phyloP scores from a whole-genome alignment of 2,797 vertebrate species.

The Enoplosus armatus region DNA sequence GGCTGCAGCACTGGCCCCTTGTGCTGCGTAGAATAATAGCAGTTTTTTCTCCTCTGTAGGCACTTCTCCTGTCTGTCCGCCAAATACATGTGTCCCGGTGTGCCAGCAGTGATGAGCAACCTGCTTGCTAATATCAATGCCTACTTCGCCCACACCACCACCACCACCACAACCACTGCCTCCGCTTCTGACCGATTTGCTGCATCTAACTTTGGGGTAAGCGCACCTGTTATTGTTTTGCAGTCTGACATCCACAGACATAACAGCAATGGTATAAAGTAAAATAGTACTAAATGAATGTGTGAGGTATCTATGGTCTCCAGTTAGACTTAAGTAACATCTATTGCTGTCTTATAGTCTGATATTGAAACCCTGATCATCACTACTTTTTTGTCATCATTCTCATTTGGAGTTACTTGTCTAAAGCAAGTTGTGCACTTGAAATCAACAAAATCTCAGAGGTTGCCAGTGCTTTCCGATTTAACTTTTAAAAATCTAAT shows the following conservation, averaged over 20 bases:
- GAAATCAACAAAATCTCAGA: conserved; percentile 33
- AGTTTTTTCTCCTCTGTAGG: conserved; percentile 82
- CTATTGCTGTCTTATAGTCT: background rate
- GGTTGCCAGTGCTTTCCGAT: conserved; percentile 21
- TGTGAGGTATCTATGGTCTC: background rate
- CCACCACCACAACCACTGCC: conserved; percentile 91
- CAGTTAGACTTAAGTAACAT: background rate
- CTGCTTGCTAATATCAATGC: conserved; percentile 97
- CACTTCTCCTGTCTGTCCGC: conserved; percentile 98
- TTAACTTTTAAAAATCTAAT: conserved; percentile 71
- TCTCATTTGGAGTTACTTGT: conserved; percentile 21
- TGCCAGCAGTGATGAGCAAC: conserved; percentile 98
- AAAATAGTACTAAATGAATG: conserved; percentile 10
- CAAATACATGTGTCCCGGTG: conserved; percentile 98
- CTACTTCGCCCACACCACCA: conserved; percentile 97
- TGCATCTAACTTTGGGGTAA: conserved; percentile 97
- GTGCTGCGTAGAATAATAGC: conserved; percentile 28
- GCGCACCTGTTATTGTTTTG: conserved; percentile 28
- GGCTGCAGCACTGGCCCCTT: background rate
- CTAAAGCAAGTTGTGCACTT: conserved; percentile 15
- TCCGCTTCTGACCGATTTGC: conserved; percentile 97
- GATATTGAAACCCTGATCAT: conserved; percentile 23
- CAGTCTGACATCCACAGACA: background rate
- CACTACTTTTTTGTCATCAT: background rate
- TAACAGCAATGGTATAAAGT: conserved; percentile 3